Evolutionary conservation across 1,140 invertebrate species (phyloP).

Genomic region (Watersipora subatra): DNA sequence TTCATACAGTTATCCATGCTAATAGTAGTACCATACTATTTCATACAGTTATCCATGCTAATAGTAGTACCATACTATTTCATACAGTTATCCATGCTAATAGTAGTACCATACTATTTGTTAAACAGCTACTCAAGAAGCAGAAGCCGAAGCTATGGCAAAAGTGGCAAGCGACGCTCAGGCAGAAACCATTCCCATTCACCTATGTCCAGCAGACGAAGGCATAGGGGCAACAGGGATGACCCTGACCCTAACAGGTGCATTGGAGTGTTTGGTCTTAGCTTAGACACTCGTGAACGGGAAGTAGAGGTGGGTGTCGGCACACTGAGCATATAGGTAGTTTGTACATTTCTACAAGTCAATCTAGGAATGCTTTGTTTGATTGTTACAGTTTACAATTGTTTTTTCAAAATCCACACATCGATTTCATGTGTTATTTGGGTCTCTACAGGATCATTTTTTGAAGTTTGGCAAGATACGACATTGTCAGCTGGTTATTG

Average conservation of each 20-base stretch:
- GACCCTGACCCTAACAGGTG: slow-evolving; percentile 75
- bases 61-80: too few species aligned
- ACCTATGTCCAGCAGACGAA: slow-evolving; percentile 44
- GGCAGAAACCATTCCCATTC: slow-evolving; percentile 38
- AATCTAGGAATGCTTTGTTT: too few species aligned
- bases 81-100: too few species aligned
- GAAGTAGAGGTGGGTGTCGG: slow-evolving; percentile 56
- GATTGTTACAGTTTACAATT: too few species aligned
- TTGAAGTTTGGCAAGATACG: slow-evolving; percentile 80
- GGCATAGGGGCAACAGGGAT: slow-evolving; percentile 49
- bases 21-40: too few species aligned
- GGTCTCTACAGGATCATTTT: slow-evolving; percentile 62
- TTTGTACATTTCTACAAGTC: too few species aligned
- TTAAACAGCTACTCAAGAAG: neutral
- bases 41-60: too few species aligned
- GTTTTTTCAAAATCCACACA: too few species aligned
- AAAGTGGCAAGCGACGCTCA: slow-evolving; percentile 6
- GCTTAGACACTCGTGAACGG: slow-evolving; percentile 77
- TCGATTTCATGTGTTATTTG: neutral
- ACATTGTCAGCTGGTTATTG: slow-evolving; percentile 85
- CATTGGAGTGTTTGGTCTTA: slow-evolving; percentile 85
- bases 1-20: too few species aligned
- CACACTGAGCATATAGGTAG: too few species aligned
- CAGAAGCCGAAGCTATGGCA: slow-evolving; percentile 2
- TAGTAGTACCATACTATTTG: too few species aligned